Conservation (phyloP, 2,797 vertebrate genomes). For the Sylvia borin region DNA sequence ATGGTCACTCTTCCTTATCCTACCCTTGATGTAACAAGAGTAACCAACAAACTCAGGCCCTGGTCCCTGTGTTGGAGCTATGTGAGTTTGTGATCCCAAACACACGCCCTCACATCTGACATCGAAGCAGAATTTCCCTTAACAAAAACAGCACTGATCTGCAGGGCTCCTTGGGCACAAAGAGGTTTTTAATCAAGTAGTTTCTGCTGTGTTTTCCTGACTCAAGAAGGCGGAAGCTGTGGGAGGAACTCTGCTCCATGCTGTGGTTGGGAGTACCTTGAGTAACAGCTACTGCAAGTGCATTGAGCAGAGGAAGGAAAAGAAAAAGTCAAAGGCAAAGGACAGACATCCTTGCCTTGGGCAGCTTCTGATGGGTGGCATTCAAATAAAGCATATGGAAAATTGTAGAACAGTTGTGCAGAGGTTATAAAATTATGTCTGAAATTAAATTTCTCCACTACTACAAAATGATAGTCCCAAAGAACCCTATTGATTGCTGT, state of each 20-base stretch:
- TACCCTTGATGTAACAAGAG: not conserved
- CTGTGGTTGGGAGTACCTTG: rapidly evolving
- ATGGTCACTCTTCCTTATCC: not conserved
- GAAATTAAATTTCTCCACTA: conserved; percentile 53
- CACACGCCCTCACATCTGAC: rapidly evolving
- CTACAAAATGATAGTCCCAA: conserved; percentile 58
- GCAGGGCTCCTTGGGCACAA: not conserved
- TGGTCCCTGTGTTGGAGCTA: rapidly evolving
- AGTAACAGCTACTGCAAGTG: not conserved
- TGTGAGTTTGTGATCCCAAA: not conserved
- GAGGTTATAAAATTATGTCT: conserved; percentile 57
- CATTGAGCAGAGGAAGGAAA: not conserved
- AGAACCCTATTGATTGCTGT: conserved; percentile 52
- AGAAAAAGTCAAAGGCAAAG: conserved; percentile 40
- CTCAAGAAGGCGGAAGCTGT: not conserved
- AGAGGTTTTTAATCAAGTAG: not conserved
- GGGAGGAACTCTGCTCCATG: not conserved
- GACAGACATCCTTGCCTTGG: conserved; percentile 40
- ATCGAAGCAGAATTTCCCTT: rapidly evolving
- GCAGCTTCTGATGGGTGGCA: conserved; percentile 28
- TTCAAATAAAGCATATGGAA: conserved; percentile 63
- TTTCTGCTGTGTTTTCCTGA: not conserved
- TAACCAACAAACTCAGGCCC: not conserved
- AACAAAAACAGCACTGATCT: not conserved
- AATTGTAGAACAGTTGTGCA: conserved; percentile 62